Percentiles rank a stretch among this genome's conserved stretches.
These are phyloP conservation scores for Papilio xuthus DNA, from an alignment of 1,140 invertebrate species.

Conservation along the genomic window DNA sequence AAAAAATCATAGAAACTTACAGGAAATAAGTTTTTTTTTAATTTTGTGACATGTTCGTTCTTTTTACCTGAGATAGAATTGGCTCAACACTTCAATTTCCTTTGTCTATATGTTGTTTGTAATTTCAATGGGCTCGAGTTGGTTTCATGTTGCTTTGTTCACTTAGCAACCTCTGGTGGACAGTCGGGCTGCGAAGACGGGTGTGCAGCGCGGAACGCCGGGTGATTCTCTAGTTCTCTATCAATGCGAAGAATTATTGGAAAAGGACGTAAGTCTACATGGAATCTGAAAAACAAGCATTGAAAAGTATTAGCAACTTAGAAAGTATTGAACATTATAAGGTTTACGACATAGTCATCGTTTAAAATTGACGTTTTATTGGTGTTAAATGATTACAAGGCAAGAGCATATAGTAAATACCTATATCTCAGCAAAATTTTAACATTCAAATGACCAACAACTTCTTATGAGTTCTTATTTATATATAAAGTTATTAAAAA, in stretches of 20 bases:
- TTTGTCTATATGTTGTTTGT: neutral
- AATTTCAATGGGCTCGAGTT: neutral
- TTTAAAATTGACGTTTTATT: too few relatives aligned
- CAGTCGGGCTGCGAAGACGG: constrained; percentile 95
- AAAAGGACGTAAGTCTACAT: constrained; percentile 94
- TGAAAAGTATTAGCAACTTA: neutral
- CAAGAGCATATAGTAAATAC: too few relatives aligned
- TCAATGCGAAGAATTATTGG: constrained; percentile 94
- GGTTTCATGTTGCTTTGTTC: constrained; percentile 53
- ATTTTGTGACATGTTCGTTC: neutral
- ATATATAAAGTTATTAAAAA: too few relatives aligned
- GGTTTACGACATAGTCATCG: too few relatives aligned
- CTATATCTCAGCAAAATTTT: too few relatives aligned
- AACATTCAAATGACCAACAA: too few relatives aligned
- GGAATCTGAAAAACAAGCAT: constrained; percentile 85
- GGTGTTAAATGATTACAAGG: too few relatives aligned
- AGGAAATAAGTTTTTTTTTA: neutral
- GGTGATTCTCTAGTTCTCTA: constrained; percentile 91
- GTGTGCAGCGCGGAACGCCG: constrained; percentile 93
- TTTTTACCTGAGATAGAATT: neutral
- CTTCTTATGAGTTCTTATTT: too few relatives aligned
- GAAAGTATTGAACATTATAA: too few relatives aligned
- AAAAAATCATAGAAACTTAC: neutral
- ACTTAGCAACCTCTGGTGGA: constrained; percentile 91
- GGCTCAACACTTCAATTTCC: constrained; percentile 2